phyloP scores from a whole-genome alignment of 2,113 vertebrate species.

The Eptesicus fuscus region DNA sequence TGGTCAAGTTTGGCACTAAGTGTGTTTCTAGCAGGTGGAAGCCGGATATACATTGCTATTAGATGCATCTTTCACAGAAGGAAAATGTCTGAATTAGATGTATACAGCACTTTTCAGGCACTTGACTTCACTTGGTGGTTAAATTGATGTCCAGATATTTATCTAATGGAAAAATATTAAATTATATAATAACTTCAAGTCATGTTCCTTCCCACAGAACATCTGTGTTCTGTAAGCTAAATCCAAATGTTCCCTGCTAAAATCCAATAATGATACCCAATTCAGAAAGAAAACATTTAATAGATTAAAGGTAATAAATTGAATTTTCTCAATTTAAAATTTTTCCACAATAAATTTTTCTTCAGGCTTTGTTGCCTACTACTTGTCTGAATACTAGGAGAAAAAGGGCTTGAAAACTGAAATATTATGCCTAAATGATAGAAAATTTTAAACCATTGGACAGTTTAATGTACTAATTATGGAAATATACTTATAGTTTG shows the following conservation, averaged over 20 bases:
- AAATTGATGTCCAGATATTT: constrained; percentile 44
- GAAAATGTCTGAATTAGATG: not conserved
- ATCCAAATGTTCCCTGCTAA: constrained; percentile 51
- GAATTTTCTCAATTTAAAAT: constrained; percentile 55
- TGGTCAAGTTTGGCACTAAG: constrained; percentile 21
- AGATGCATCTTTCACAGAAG: not conserved
- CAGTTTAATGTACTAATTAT: constrained; percentile 19
- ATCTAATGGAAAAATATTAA: constrained; percentile 53
- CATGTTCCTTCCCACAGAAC: constrained; percentile 60
- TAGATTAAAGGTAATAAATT: constrained; percentile 34
- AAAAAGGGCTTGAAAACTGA: constrained; percentile 35
- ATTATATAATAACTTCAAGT: constrained; percentile 50
- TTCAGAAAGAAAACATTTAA: constrained; percentile 36
- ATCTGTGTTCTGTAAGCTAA: constrained; percentile 57
- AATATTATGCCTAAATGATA: not conserved
- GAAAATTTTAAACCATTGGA: constrained; percentile 8
- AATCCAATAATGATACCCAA: constrained; percentile 64
- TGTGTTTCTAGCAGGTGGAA: not conserved
- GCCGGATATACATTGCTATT: not conserved
- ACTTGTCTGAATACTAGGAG: not conserved
- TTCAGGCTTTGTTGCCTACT: constrained; percentile 30
- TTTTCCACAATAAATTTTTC: constrained; percentile 35
- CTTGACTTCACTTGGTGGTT: constrained; percentile 67
- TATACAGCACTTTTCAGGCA: constrained; percentile 52
- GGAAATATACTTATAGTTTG: constrained; percentile 33